Base-by-base conservation (phyloP, 1,140 invertebrate species). In the Acromyrmex echinatior region DNA sequence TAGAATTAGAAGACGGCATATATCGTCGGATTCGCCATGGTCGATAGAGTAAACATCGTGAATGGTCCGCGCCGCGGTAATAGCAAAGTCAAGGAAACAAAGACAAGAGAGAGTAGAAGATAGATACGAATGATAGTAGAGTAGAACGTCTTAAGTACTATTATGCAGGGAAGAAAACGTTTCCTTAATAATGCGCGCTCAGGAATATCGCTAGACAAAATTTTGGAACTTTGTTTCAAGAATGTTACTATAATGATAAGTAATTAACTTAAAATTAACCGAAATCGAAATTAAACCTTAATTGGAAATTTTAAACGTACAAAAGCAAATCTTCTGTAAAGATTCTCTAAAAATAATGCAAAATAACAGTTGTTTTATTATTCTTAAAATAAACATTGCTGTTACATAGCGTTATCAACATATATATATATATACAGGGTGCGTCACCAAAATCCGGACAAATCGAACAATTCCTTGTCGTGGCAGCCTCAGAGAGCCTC, bases 1-100 rank as follows among this genome's bases (percentile, higher is more conserved):
- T 31, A 76, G 87, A 86, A 88, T 88, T 90, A 90, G 82, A 66
- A 90, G 82, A 66, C 74, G 68, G 18, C 82, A 66, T 88, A 84
- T 63, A 87, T 88, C 21, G 70, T 28, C 63, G 76, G 76, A 80
- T 88, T 81, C 9, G 39, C 28, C 63, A 56, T 39, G 53, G 66
- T 82, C 79, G 81, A 87, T 77, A 77, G 63, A 81, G 73, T 56
- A 66, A 89, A 89, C 56, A 86, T 84, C 28, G 73, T 39, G 58
- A 49, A 65, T 21, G 12, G 53, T 78, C 18, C 2, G 35, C 51
- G 18, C 0, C 39, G 39, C 28, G 31, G 10, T 12, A 53, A 18
- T 3, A 21, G 2, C 39, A 45, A 65, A 85, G 58, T 63, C 39
- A 53, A 77, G 49, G 31, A 65, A 85, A 62, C 28, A 28, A 25